A percentile compares a stretch with the other conserved stretches of the same genome.
Conservation (phyloP, 2,888 invertebrate species). For the Ypsolopha scabrella region DNA sequence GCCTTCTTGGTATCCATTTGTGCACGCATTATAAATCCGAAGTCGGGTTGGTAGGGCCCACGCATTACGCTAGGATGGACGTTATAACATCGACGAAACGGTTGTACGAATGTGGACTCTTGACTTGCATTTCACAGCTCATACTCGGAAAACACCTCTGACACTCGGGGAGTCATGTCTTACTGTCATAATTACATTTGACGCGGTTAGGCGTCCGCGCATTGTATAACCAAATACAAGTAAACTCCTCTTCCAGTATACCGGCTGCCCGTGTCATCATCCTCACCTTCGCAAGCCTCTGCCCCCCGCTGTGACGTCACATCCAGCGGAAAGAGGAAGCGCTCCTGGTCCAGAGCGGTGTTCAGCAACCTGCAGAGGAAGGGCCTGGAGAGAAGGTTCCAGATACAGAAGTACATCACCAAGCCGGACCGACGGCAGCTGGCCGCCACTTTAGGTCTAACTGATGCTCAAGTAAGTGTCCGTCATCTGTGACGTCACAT, state of each 20-base stretch:
- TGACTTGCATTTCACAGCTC: too few species aligned
- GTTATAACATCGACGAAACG: too few species aligned
- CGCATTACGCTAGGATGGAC: too few species aligned
- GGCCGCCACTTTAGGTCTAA: constrained; percentile 91
- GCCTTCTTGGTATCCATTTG: too few species aligned
- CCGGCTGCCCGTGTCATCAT: constrained; percentile 42
- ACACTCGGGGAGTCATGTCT: too few species aligned
- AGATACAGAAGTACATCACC: constrained; percentile 95
- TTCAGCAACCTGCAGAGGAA: constrained; percentile 96
- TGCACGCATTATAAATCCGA: too few species aligned
- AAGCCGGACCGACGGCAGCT: constrained; percentile 93
- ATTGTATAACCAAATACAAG: not conserved
- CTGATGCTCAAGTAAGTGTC: constrained; percentile 87
- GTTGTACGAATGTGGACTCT: too few species aligned
- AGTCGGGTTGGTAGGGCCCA: too few species aligned
- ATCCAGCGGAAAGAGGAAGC: constrained; percentile 78
- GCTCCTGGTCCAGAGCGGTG: constrained; percentile 95
- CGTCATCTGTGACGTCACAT: too few species aligned
- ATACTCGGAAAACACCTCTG: too few species aligned
- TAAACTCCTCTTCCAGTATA: constrained; percentile 34
- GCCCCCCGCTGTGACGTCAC: constrained; percentile 61
- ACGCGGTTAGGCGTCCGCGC: too few species aligned
- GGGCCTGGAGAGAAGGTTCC: constrained; percentile 91
- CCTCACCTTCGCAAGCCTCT: constrained; percentile 44
- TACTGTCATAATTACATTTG: too few species aligned